A percentile compares a stretch with the other conserved stretches of the same genome.
These are phyloP conservation scores for Nannospalax galili DNA, from an alignment of 2,113 vertebrate species.

Conservation along the genomic window DNA sequence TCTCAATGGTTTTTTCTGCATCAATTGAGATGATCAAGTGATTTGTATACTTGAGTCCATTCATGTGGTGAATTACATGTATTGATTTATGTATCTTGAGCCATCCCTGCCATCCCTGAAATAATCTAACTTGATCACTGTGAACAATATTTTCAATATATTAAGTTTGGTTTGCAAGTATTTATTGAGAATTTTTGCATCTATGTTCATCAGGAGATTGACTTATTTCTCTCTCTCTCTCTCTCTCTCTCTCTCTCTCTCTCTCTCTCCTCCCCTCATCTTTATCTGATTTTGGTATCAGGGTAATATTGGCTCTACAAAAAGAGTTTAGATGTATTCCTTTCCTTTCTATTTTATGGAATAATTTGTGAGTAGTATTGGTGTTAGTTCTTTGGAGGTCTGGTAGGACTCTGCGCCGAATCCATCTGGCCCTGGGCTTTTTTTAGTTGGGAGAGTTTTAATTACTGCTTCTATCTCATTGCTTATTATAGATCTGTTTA, in stretches of 20 bases:
- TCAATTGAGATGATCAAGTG: not conserved
- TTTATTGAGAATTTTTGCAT: not conserved
- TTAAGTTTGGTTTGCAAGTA: not conserved
- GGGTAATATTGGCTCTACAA: not conserved
- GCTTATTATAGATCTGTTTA: too few species aligned
- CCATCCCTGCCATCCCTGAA: not conserved
- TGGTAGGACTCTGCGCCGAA: not conserved
- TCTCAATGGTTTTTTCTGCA: not conserved
- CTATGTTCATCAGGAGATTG: not conserved
- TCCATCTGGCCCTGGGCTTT: too few species aligned
- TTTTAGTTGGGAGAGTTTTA: too few species aligned
- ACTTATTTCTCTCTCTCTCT: too few species aligned
- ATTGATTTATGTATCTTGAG: not conserved
- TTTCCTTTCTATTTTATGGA: not conserved
- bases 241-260: too few species aligned
- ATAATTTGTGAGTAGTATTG: not conserved
- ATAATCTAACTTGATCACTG: not conserved
- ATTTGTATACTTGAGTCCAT: not conserved
- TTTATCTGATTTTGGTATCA: not conserved
- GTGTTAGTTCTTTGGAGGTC: not conserved
- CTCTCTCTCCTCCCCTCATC: not conserved
- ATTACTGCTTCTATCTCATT: too few species aligned
- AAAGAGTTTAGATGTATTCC: not conserved
- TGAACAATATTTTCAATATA: not conserved
- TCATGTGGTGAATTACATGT: not conserved